Percentiles rank a stretch among this genome's conserved stretches.
Conservation (phyloP, 1,140 invertebrate species). For the Antheraea pernyi region DNA sequence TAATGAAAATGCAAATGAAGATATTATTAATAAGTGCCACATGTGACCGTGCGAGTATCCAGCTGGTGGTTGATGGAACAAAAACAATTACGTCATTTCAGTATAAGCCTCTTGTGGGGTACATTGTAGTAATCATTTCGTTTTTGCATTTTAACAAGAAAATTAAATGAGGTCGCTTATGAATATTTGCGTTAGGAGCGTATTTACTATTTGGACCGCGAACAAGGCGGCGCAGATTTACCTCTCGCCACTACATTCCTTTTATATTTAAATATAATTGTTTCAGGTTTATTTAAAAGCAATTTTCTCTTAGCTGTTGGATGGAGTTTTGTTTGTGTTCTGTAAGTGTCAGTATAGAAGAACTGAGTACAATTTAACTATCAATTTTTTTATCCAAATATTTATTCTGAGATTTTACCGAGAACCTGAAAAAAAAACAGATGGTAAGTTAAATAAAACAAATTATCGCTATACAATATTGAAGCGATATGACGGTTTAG, state of each 20-base stretch:
- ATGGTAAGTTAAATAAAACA: too few relatives aligned
- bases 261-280: slow-evolving; percentile 29
- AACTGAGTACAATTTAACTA: too few relatives aligned
- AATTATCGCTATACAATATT: too few relatives aligned
- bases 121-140: neutral
- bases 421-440: too few relatives aligned
- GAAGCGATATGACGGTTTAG: too few relatives aligned
- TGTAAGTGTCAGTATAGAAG: too few relatives aligned
- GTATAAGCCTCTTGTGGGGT: neutral
- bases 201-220: slow-evolving; percentile 11
- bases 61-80: slow-evolving; percentile 21
- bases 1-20: slow-evolving; percentile 5
- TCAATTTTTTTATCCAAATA: too few relatives aligned
- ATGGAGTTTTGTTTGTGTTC: too few relatives aligned
- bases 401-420: too few relatives aligned
- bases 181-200: slow-evolving; percentile 12
- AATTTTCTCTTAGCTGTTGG: neutral
- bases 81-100: slow-evolving; percentile 19
- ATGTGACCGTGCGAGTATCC: slow-evolving; percentile 6
- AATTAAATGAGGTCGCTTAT: slow-evolving; percentile 13
- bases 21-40: neutral
- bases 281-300: slow-evolving; percentile 15
- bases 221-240: slow-evolving; percentile 15
- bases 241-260: slow-evolving; percentile 18
- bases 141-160: slow-evolving; percentile 12